Conservation (phyloP, 2,888 invertebrate genomes). For the Desoria tigrina region DNA sequence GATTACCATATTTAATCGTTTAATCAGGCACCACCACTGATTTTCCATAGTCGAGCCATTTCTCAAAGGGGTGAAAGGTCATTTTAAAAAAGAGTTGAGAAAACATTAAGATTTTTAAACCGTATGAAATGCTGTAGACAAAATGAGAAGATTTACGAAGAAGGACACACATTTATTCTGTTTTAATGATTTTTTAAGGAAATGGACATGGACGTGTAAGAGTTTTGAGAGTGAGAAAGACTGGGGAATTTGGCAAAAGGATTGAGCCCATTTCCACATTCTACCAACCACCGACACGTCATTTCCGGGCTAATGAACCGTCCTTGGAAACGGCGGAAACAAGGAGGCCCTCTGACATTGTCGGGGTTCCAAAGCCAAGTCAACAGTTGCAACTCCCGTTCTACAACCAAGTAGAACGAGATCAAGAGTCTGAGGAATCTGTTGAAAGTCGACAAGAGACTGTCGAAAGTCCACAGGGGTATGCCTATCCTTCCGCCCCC, state of each 20-base stretch:
- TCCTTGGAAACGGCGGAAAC: conserved; percentile 17
- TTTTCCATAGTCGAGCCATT: no score
- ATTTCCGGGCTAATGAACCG: conserved; percentile 28
- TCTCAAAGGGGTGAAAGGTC: no score
- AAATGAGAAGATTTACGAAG: no score
- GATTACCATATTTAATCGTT: no score
- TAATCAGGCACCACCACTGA: no score
- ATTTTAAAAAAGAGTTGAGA: no score
- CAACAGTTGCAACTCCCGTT: conserved; percentile 24
- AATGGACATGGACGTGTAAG: conserved; percentile 18
- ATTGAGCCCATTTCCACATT: conserved; percentile 12
- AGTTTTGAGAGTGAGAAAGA: conserved; percentile 31
- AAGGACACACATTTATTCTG: no score
- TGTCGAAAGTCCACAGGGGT: conserved; percentile 29
- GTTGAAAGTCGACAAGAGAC: no score
- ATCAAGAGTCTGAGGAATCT: conserved; percentile 39
- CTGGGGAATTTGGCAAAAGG: conserved; percentile 37
- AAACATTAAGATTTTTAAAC: no score
- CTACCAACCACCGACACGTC: conserved; percentile 25
- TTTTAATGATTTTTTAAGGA: no score
- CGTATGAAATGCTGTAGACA: no score
- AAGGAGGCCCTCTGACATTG: conserved; percentile 1
- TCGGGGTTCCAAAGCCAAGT: conserved; percentile 24
- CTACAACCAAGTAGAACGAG: conserved; percentile 21
- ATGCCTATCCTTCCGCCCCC: conserved; percentile 30